These are phyloP conservation scores for Agrenia bidenticulata DNA, from an alignment of 2,888 invertebrate species.

Conservation along the genomic window DNA sequence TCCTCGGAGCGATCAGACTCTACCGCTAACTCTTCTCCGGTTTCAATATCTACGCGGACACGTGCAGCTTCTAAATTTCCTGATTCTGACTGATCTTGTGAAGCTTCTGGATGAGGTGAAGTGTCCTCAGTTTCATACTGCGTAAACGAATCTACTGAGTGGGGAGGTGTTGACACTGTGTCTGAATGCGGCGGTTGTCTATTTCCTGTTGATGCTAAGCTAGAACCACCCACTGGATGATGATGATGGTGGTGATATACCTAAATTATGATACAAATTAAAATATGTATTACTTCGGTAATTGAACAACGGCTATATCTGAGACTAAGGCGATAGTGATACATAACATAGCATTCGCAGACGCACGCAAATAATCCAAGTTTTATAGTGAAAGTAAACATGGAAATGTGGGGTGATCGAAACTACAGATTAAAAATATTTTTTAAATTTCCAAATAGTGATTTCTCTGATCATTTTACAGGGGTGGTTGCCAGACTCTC, in stretches of 20 bases:
- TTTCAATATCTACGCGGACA: background rate
- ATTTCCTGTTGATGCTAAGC: background rate
- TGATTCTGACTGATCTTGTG: background rate
- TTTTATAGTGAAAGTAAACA: background rate
- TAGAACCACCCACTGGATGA: background rate
- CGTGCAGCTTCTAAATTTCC: background rate
- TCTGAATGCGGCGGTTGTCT: background rate
- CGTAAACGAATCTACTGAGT: slow-evolving; percentile 6
- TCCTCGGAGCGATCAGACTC: background rate
- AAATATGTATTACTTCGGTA: too few species aligned
- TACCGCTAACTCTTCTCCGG: background rate
- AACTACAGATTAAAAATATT: too few species aligned
- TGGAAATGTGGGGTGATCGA: too few species aligned
- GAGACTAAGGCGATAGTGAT: too few species aligned
- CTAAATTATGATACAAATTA: background rate
- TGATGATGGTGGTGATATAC: slow-evolving; percentile 19
- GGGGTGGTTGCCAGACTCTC: too few species aligned
- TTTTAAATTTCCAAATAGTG: too few species aligned
- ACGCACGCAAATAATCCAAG: too few species aligned
- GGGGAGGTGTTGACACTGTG: background rate
- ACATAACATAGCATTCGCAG: too few species aligned
- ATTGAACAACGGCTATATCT: too few species aligned
- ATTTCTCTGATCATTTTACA: too few species aligned
- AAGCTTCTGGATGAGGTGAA: background rate
- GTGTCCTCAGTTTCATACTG: slow-evolving; percentile 12